Evolutionary conservation across 1,140 invertebrate species (phyloP).

Genomic region (Lysiphlebus fabarum): DNA sequence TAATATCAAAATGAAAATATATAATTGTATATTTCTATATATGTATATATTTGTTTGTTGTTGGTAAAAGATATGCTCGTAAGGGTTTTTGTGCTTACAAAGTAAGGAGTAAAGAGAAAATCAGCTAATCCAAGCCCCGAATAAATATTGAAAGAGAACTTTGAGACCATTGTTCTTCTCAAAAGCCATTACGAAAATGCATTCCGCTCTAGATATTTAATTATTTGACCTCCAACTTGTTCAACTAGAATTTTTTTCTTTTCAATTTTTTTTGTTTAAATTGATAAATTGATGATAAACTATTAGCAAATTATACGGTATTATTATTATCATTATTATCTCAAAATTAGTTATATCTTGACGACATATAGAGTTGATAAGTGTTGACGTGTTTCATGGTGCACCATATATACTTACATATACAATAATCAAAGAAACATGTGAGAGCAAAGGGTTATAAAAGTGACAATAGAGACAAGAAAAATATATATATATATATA

Average conservation of each 20-base stretch:
- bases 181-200: slow-evolving; percentile 18
- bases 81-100: too few species aligned
- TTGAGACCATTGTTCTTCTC: slow-evolving; percentile 15
- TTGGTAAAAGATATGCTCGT: too few species aligned
- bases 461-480: slow-evolving; percentile 12
- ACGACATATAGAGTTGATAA: too few species aligned
- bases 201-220: slow-evolving; percentile 13
- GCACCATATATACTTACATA: too few species aligned
- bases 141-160: slow-evolving; percentile 25
- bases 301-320: too few species aligned
- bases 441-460: neutral
- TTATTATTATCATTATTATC: too few species aligned
- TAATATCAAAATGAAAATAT: too few species aligned
- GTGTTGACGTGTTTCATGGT: too few species aligned
- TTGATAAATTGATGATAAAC: neutral
- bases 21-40: too few species aligned
- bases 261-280: slow-evolving; percentile 8
- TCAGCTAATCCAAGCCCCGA: slow-evolving; percentile 13
- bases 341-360: too few species aligned
- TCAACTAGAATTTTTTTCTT: neutral
- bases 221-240: slow-evolving; percentile 8
- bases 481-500: neutral
- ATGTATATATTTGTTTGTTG: too few species aligned
- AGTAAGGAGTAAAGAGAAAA: neutral
- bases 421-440: neutral